Conservation (phyloP, 2,888 invertebrate species). For the Chrysolina haemoptera region DNA sequence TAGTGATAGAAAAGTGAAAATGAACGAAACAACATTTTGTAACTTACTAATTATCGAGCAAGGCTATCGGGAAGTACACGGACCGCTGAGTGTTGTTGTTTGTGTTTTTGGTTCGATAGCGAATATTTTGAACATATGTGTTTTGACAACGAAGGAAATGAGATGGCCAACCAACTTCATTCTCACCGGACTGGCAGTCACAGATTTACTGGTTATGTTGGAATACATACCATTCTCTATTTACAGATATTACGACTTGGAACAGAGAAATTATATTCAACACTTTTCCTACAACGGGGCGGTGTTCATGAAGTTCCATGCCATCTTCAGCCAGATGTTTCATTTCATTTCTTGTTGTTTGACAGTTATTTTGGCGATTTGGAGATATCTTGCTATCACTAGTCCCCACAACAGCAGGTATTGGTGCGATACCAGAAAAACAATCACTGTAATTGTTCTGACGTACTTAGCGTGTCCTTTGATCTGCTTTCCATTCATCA, state of each 20-base stretch:
- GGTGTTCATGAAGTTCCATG: conserved; percentile 90
- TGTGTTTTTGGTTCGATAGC: conserved; percentile 92
- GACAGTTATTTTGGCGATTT: conserved; percentile 92
- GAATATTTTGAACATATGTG: conserved; percentile 92
- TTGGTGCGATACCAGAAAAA: conserved; percentile 87
- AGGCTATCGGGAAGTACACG: conserved; percentile 83
- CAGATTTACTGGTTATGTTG: conserved; percentile 94
- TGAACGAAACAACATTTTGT: conserved; percentile 55
- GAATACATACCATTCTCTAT: conserved; percentile 93
- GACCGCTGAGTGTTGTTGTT: conserved; percentile 87
- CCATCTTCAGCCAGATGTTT: conserved; percentile 89
- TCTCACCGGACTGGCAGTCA: conserved; percentile 90
- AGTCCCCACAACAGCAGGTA: conserved; percentile 85
- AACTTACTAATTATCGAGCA: conserved; percentile 76
- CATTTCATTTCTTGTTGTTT: conserved; percentile 95
- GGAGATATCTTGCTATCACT: conserved; percentile 91
- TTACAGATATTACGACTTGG: conserved; percentile 82
- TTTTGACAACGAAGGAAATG: conserved; percentile 92
- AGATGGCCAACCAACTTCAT: conserved; percentile 92
- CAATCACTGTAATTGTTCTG: conserved; percentile 81
- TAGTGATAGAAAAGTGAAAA: neutral
- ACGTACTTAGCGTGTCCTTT: conserved; percentile 89
- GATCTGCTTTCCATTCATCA: conserved; percentile 87
- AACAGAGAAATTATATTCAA: conserved; percentile 71
- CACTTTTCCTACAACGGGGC: conserved; percentile 83